Evolutionary conservation across 1,140 invertebrate genomes (phyloP).

Genomic region (Hormaphis cornu): DNA sequence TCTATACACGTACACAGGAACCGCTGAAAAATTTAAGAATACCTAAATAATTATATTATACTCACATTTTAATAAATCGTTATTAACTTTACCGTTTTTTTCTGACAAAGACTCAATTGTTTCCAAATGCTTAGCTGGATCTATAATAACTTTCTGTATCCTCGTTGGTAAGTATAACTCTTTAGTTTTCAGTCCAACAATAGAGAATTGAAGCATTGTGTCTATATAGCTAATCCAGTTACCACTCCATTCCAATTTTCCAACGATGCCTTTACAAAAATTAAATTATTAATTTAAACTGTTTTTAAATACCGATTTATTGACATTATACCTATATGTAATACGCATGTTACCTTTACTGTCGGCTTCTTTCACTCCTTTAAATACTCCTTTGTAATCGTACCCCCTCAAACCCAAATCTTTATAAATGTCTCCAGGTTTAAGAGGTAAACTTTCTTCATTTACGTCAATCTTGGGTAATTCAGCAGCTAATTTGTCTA

Average conservation of each 20-base stretch:
- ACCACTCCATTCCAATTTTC: constrained; percentile 66
- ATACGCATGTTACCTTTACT: constrained; percentile 47
- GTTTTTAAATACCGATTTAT: too few relatives aligned
- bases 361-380: constrained; percentile 62
- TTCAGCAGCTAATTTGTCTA: constrained; percentile 46
- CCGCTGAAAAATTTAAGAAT: constrained; percentile 34
- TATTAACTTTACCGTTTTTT: constrained; percentile 37
- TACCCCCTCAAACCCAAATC: constrained; percentile 87
- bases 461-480: constrained; percentile 44
- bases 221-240: constrained; percentile 93
- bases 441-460: constrained; percentile 51
- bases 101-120: constrained; percentile 42
- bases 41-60: not conserved
- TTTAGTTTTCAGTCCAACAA: constrained; percentile 63
- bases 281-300: too few relatives aligned
- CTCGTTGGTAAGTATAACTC: constrained; percentile 80
- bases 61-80: not conserved
- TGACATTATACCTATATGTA: not conserved
- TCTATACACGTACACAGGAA: constrained; percentile 64
- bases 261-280: constrained; percentile 43
- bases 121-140: constrained; percentile 60
- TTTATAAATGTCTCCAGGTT: constrained; percentile 78
- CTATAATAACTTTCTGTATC: constrained; percentile 67
- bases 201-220: constrained; percentile 85
- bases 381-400: constrained; percentile 82